Percentiles rank a stretch among this genome's conserved stretches.
Evolutionary conservation across 2,797 vertebrate genomes (phyloP).

Genomic region (Chromis chromis): DNA sequence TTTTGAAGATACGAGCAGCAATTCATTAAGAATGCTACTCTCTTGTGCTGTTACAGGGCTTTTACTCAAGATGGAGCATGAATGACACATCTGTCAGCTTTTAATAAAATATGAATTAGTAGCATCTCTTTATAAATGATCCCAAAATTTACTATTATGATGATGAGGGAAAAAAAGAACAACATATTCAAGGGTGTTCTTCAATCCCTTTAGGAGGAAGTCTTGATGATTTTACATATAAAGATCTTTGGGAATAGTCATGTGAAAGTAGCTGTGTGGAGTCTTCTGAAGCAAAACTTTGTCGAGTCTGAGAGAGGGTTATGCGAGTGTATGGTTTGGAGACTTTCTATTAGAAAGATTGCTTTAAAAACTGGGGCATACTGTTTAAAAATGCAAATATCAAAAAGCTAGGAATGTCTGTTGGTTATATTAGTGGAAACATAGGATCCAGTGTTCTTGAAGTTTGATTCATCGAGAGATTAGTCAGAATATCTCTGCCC

Average conservation of each 20-base stretch:
- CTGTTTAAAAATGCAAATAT: not conserved
- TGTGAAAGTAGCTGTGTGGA: conserved; percentile 7
- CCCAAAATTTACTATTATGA: conserved; percentile 15
- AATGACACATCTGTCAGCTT: conserved; percentile 43
- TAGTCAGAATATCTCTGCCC: not conserved
- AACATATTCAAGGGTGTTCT: conserved; percentile 5
- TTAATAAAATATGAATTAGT: conserved; percentile 37
- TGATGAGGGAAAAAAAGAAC: not conserved
- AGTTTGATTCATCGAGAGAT: not conserved
- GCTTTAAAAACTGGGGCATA: not conserved
- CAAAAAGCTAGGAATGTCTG: not conserved
- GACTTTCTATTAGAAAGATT: conserved; percentile 1
- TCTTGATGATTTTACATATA: not conserved
- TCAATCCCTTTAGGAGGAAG: not conserved
- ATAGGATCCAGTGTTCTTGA: not conserved
- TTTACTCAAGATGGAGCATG: conserved; percentile 4
- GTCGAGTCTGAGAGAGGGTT: not conserved
- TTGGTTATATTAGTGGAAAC: not conserved
- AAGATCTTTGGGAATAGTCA: not conserved
- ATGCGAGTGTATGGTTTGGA: conserved; percentile 1
- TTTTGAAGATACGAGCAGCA: conserved; percentile 17
- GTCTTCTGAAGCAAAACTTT: conserved; percentile 10
- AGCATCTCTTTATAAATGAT: conserved; percentile 19
- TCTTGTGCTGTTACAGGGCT: not conserved
- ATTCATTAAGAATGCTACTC: conserved; percentile 19